These are phyloP conservation scores for Trachops cirrhosus DNA, from an alignment of 2,797 vertebrate genomes.

Conservation along the genomic window DNA sequence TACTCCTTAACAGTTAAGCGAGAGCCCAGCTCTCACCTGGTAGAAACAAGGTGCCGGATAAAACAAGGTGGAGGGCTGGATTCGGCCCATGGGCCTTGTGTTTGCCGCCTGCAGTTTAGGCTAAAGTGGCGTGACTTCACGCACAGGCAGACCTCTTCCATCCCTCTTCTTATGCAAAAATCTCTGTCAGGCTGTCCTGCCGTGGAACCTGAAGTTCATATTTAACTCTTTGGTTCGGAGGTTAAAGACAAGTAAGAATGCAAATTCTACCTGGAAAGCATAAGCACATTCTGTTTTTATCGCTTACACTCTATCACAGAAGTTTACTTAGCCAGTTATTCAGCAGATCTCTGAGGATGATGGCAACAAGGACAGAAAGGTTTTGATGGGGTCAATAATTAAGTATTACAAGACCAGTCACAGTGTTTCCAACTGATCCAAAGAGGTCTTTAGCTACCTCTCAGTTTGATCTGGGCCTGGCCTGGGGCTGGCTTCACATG, in stretches of 20 bases:
- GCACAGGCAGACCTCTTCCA: neutral
- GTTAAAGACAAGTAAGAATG: neutral
- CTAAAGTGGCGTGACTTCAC: neutral
- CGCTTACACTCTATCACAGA: neutral
- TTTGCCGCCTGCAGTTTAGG: too few relatives aligned
- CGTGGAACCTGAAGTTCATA: neutral
- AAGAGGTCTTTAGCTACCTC: neutral
- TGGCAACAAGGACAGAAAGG: neutral
- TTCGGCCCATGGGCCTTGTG: too few relatives aligned
- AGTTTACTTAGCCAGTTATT: neutral
- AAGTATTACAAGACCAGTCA: neutral
- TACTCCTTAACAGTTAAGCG: too few relatives aligned
- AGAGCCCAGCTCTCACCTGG: too few relatives aligned
- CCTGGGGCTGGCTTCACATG: conserved; percentile 22
- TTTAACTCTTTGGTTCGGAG: neutral
- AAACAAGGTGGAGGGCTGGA: too few relatives aligned
- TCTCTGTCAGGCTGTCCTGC: neutral
- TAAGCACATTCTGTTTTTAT: neutral
- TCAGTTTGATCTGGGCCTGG: conserved; percentile 16
- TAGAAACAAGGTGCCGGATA: too few relatives aligned
- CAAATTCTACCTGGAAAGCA: neutral
- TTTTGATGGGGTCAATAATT: neutral
- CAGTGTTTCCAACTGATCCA: neutral
- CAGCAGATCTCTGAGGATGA: neutral
- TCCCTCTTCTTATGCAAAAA: neutral